phyloP scores from a whole-genome alignment of 2,113 vertebrate genomes.

The Perca fluviatilis region DNA sequence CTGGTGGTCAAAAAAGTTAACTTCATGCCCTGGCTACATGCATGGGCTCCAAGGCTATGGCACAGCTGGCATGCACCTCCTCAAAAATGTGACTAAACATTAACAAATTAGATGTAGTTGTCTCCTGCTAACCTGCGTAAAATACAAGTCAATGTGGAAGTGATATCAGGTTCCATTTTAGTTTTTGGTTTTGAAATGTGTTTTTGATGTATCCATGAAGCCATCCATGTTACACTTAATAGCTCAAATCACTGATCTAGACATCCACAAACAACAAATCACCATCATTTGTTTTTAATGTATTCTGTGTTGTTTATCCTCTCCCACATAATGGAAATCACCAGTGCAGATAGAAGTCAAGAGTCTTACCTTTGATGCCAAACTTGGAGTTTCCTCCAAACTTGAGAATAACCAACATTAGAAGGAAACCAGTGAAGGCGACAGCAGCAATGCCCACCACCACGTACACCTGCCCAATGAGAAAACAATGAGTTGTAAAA shows the following conservation, averaged over 20 bases:
- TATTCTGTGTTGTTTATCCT: not conserved
- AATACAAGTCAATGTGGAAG: not conserved
- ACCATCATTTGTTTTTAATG: not conserved
- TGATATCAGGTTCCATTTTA: not conserved
- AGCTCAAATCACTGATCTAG: not conserved
- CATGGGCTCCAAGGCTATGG: not conserved
- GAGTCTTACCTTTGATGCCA: conserved; percentile 98
- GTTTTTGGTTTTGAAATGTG: not conserved
- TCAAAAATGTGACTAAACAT: not conserved
- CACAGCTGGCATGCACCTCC: not conserved
- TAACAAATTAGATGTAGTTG: not conserved
- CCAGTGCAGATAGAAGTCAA: not conserved
- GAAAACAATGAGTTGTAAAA: conserved; percentile 9
- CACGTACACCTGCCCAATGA: conserved; percentile 90
- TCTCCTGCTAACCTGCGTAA: not conserved
- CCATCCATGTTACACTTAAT: conserved; percentile 14
- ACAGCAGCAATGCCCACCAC: conserved; percentile 96
- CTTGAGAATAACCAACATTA: conserved; percentile 96
- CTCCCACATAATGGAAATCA: not conserved
- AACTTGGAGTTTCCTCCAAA: conserved; percentile 98
- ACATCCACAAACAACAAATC: conserved; percentile 9
- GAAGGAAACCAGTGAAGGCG: conserved; percentile 93
- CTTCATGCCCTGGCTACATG: too few species aligned
- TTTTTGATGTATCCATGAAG: conserved; percentile 60
- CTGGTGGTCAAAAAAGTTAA: too few species aligned